Percentiles rank a stretch among this genome's conserved stretches.
Evolutionary conservation across 1,140 invertebrate genomes (phyloP).

Genomic region (Bombus polaris): DNA sequence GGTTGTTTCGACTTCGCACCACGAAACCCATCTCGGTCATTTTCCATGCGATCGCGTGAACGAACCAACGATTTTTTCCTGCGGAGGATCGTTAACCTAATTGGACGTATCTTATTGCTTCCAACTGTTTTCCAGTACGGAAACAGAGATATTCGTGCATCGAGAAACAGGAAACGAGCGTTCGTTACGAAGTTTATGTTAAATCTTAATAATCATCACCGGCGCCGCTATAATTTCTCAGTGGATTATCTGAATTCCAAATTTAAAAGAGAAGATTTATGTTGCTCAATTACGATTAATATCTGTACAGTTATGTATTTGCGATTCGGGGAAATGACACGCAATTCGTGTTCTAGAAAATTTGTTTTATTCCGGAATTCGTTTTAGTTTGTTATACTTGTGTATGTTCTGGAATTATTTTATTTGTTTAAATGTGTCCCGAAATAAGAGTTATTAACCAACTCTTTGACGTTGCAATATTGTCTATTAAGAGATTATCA

Average conservation of each 20-base stretch:
- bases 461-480: too few relatives aligned
- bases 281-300: neutral
- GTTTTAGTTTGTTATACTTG: too few relatives aligned
- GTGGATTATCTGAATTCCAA: neutral
- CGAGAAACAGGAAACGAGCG: neutral
- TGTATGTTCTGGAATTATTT: too few relatives aligned
- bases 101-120: conserved; percentile 24
- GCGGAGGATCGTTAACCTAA: conserved; percentile 28
- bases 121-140: neutral
- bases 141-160: neutral
- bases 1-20: conserved; percentile 35
- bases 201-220: conserved; percentile 23
- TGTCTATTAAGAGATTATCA: too few relatives aligned
- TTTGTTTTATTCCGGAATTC: too few relatives aligned
- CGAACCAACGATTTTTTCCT: conserved; percentile 14
- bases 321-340: too few relatives aligned
- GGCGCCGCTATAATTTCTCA: conserved; percentile 1
- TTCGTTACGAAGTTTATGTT: conserved; percentile 5
- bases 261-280: neutral
- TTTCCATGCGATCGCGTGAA: conserved; percentile 56
- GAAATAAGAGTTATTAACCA: too few relatives aligned
- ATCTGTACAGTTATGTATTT: neutral
- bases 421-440: too few relatives aligned
- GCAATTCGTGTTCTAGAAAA: too few relatives aligned
- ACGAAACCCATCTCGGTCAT: neutral